Evolutionary conservation across 1,140 invertebrate genomes (phyloP), one percentile per base, ranked within the genome.

Genomic region (Linepithema humile): DNA sequence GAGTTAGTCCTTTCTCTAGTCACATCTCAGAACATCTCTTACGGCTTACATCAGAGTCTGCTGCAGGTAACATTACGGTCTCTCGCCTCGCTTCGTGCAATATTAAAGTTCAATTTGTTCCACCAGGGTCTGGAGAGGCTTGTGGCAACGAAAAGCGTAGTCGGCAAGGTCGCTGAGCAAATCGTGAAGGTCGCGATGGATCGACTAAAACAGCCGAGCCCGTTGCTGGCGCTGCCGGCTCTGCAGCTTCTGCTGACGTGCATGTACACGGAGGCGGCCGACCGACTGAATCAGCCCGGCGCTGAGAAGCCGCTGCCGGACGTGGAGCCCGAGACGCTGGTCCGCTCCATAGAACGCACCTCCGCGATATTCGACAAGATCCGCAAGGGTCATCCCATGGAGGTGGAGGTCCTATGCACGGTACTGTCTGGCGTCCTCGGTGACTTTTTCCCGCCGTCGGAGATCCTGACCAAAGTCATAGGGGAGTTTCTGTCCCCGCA

Each of bases 401-500:
- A 98, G 93, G 97, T 97, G 15, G 95, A 97, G 91, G 95, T 97
- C 69, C 95, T 98, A 17, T 96, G 96, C 90, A 94, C 95, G 83
- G 95, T 98, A 62, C 94, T 98, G 43, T 97, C 97, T 57, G 94
- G 96, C 86, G 96, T 98, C 86, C 95, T 98, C 9, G 95, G 96
- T 53, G 97, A 98, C 94, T 97, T 98, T 91, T 97, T 98, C 91
- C 97, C 97, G 62, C 96, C 97, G 5, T 97, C 97, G 80, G 97
- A 98, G 93, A 97, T 98, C 87, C 95, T 98, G 67, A 98, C 98
- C 74, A 98, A 98, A 95, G 97, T 98, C 35, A 98, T 98, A 89
- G 97, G 97, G 40, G 98, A 98, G 94, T 98, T 98, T 95, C 94
- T 98, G 38, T 97, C 97, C 0, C 96, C 96, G 83, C 97, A 98